A percentile compares a stretch with the other conserved stretches of the same genome.
Evolutionary conservation across 2,888 invertebrate species (phyloP).

Genomic region (Hydriomena furcata): DNA sequence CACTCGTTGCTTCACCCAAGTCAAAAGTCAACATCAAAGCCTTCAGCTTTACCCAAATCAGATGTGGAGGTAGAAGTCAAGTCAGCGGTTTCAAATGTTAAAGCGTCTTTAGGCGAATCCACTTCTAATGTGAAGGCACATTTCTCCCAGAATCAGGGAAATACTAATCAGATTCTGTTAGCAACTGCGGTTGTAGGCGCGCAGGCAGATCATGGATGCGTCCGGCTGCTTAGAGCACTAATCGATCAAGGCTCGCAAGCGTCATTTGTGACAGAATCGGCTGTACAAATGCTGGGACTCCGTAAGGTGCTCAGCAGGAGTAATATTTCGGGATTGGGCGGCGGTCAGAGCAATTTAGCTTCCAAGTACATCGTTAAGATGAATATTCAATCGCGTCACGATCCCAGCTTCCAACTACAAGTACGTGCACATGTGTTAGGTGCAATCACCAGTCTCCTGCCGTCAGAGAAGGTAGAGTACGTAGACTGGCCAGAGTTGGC

Average conservation of each 20-base stretch:
- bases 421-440: background rate
- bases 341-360: background rate
- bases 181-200: slow-evolving; percentile 1
- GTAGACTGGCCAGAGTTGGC: background rate
- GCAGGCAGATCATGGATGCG: background rate
- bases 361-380: background rate
- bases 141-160: too few species aligned
- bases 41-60: background rate
- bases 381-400: background rate
- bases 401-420: background rate
- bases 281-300: background rate
- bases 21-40: background rate
- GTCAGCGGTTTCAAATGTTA: background rate
- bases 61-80: slow-evolving; percentile 1
- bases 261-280: slow-evolving; percentile 22
- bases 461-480: background rate
- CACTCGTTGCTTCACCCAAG: slow-evolving; percentile 19
- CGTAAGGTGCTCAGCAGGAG: background rate
- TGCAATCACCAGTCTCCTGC: background rate
- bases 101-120: slow-evolving; percentile 1
- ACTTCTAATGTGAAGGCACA: too few species aligned
- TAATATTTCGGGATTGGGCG: slow-evolving; percentile 3
- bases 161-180: slow-evolving; percentile 1
- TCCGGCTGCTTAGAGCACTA: background rate
- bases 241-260: slow-evolving; percentile 25